These are phyloP conservation scores for Mormyrus proboscirostris DNA, from an alignment of 2,797 vertebrate species.

Conservation along the genomic window DNA sequence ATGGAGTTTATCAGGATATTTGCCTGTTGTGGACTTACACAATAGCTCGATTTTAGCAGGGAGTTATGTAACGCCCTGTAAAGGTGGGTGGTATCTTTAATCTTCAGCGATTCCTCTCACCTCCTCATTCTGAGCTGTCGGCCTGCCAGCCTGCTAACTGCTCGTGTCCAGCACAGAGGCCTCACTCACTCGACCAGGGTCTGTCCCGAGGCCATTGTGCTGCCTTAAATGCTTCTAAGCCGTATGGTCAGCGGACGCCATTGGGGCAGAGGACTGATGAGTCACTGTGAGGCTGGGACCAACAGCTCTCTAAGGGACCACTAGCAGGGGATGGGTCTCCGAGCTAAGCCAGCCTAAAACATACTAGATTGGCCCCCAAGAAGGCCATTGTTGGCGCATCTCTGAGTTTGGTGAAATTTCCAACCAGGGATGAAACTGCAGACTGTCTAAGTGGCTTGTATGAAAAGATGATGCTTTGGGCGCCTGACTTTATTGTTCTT, in stretches of 20 bases:
- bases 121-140: neutral
- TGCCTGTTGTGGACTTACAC: constrained; percentile 1
- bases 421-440: neutral
- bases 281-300: neutral
- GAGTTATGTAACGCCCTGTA: constrained; percentile 15
- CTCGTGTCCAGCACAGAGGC: neutral
- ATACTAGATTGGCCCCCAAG: neutral
- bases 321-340: neutral
- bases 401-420: neutral
- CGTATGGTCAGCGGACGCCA: neutral
- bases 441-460: neutral
- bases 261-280: neutral
- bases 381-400: neutral
- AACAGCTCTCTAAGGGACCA: neutral
- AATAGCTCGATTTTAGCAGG: constrained; percentile 4
- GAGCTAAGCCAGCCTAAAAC: neutral
- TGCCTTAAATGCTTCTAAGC: neutral
- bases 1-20: neutral
- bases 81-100: constrained; percentile 15
- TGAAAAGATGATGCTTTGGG: neutral
- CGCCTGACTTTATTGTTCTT: neutral
- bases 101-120: constrained; percentile 7
- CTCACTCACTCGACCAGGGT: neutral
- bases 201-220: neutral
- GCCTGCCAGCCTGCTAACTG: neutral